Conservation (phyloP, 2,797 vertebrate genomes). For the Intellagama lesueurii region DNA sequence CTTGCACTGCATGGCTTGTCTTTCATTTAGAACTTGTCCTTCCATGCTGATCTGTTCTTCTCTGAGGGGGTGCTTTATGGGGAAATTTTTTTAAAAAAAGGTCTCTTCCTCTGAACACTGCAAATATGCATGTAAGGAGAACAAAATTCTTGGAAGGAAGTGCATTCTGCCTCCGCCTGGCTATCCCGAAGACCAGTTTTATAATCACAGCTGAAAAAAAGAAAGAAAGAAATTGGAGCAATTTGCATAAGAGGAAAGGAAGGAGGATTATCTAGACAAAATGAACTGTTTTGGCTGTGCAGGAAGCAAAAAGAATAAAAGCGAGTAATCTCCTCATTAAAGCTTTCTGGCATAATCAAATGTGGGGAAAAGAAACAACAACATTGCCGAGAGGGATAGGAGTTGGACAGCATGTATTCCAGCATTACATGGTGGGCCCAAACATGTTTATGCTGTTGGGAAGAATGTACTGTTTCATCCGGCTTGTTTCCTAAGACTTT, state of each 20-base stretch:
- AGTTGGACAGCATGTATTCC: not conserved
- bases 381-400: not conserved
- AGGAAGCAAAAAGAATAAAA: conserved; percentile 36
- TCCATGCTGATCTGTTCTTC: not conserved
- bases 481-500: not conserved
- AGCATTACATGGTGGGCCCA: not conserved
- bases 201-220: conserved; percentile 34
- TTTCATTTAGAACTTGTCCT: not conserved
- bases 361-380: not conserved
- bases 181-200: conserved; percentile 22
- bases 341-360: conserved; percentile 31
- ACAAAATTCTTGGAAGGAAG: not conserved
- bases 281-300: conserved; percentile 39
- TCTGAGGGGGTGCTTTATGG: not conserved
- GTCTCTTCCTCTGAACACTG: not conserved
- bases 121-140: conserved; percentile 9
- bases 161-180: conserved; percentile 22
- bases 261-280: conserved; percentile 32
- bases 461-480: not conserved
- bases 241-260: conserved; percentile 36
- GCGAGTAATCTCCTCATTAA: conserved; percentile 42
- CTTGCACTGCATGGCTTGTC: not conserved
- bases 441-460: not conserved
- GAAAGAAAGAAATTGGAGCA: conserved; percentile 27
- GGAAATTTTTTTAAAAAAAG: not conserved